Evolutionary conservation across 2,113 vertebrate genomes (phyloP).

Genomic region (Rhabdomys dilectus): DNA sequence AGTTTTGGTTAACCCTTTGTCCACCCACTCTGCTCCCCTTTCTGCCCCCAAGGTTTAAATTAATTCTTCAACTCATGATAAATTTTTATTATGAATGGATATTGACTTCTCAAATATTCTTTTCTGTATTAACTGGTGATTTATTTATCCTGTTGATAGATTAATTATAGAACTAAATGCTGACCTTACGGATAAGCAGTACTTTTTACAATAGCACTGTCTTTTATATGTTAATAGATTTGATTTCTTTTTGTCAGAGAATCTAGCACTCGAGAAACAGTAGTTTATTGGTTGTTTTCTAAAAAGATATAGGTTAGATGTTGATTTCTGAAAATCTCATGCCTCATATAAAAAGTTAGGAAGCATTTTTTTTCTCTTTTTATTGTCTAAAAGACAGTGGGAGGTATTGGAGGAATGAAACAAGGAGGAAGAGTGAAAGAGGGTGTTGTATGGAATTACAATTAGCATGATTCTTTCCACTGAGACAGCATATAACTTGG

Average conservation of each 20-base stretch:
- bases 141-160: neutral
- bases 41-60: neutral
- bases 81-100: neutral
- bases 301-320: neutral
- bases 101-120: neutral
- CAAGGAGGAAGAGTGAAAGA: neutral
- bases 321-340: constrained; percentile 3
- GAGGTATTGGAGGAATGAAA: neutral
- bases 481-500: neutral
- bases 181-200: neutral
- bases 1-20: neutral
- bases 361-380: neutral
- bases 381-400: neutral
- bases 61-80: neutral
- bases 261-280: neutral
- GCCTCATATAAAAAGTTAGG: neutral
- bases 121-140: neutral
- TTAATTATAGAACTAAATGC: constrained; percentile 12
- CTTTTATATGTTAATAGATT: neutral
- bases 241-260: constrained; percentile 1
- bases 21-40: too few species aligned
- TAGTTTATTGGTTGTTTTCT: neutral
- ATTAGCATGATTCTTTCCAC: neutral
- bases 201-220: neutral
- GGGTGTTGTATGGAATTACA: neutral